Conservation (phyloP, 2,888 invertebrate genomes). For the Lycaena phlaeas region DNA sequence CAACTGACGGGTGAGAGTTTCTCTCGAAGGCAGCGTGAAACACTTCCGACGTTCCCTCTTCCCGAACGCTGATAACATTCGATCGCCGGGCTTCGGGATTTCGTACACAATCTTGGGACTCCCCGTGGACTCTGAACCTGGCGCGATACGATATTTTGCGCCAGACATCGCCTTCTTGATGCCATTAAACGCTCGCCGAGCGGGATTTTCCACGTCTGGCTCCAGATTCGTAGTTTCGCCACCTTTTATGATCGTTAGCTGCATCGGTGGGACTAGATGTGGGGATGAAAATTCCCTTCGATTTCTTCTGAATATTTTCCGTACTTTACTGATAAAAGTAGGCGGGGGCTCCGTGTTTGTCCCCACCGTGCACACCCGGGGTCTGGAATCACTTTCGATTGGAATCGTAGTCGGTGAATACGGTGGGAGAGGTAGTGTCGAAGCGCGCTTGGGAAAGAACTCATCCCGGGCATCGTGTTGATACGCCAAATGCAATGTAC, state of each 20-base stretch:
- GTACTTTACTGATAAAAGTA: slow-evolving; percentile 37
- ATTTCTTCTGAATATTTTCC: slow-evolving; percentile 34
- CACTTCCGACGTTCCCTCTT: slow-evolving; percentile 41
- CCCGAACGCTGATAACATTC: slow-evolving; percentile 59
- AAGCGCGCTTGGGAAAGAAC: slow-evolving; percentile 38
- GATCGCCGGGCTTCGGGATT: slow-evolving; percentile 54
- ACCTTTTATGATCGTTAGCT: slow-evolving; percentile 42
- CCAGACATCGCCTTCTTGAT: slow-evolving; percentile 51
- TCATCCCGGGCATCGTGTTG: slow-evolving; percentile 37
- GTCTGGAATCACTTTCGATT: slow-evolving; percentile 31
- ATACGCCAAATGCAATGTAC: slow-evolving; percentile 60
- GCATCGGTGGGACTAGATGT: slow-evolving; percentile 33
- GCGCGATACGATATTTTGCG: slow-evolving; percentile 53
- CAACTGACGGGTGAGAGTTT: slow-evolving; percentile 37
- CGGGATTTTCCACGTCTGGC: slow-evolving; percentile 38
- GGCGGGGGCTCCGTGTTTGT: slow-evolving; percentile 59
- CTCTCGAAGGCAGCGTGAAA: slow-evolving; percentile 44
- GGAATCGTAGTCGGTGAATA: slow-evolving; percentile 34
- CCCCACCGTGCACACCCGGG: slow-evolving; percentile 49
- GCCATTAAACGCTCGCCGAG: slow-evolving; percentile 42
- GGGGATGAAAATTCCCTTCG: slow-evolving; percentile 14
- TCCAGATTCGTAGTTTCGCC: slow-evolving; percentile 37
- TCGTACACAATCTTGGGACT: slow-evolving; percentile 64
- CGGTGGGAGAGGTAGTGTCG: slow-evolving; percentile 41
- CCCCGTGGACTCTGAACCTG: slow-evolving; percentile 42